Base-by-base conservation (phyloP, 1,140 invertebrate genomes). In the Atta cephalotes region DNA sequence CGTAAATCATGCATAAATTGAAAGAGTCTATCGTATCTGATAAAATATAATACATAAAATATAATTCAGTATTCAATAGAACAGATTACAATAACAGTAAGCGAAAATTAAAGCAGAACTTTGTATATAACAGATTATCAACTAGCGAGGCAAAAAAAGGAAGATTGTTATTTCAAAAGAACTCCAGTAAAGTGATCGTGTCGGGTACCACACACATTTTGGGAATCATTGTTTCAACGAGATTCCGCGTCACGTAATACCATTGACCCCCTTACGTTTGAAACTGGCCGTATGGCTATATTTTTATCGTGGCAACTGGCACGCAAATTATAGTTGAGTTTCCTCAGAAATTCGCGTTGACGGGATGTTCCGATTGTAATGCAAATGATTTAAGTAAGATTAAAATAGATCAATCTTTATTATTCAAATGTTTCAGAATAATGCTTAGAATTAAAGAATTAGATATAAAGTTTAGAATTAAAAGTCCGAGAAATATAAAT, bases 251-350 rank as follows among this genome's bases (percentile, higher is more conserved):
- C 76, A 81, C 76, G 87, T 86, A 82, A 12, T 58, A 56, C 28
- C 53, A 35, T 82, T 89, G 87, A 89, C 51, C 87, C 58, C 25
- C 71, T 88, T 68, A 18, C 25, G 12, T 49, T 45, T 63, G 60
- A 76, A 85, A 85, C 18, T 65, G 21, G 56, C 70, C 56, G 58
- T 84, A 72, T 71, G 14, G 7, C 21, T 65, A 49, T 58, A 72
- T 68, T 89, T 89, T 74, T 85, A 51, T 39, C 72, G 18, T n/a
- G 7, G 18, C 9, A 5, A 62, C 51, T 10, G 18, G 12, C 70
- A 25, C 14, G 60, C 28, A 74, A 51, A 88, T 79, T 78, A 85
- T 51, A 51, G 63, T 35, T 14, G 16, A 58, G 35, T 4, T 39
- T 31, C 7, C n/a, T 10, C 6, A 21, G 5, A 49, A n/a, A 25